Evolutionary conservation across 1,140 invertebrate genomes (phyloP).

Genomic region (Zaprionus tsacasi): DNA sequence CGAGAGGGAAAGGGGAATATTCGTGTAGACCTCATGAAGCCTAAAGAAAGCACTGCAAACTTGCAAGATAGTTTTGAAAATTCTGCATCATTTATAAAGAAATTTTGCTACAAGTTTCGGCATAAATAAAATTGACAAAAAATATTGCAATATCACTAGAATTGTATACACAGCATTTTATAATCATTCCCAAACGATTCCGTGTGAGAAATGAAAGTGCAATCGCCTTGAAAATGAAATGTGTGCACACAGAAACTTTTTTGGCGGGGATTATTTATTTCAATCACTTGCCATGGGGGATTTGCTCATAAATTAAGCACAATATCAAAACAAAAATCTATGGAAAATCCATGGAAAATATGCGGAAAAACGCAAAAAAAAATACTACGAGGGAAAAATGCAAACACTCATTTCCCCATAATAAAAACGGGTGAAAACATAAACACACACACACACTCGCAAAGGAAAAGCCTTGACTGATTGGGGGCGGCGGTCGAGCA

Average conservation of each 20-base stretch:
- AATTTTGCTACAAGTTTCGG: too few relatives aligned
- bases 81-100: too few relatives aligned
- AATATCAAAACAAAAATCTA: conserved; percentile 30
- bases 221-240: conserved; percentile 21
- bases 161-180: too few relatives aligned
- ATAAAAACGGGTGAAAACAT: conserved; percentile 20
- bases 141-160: too few relatives aligned
- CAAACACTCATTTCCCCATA: conserved; percentile 21
- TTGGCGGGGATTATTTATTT: conserved; percentile 7
- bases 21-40: too few relatives aligned
- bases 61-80: too few relatives aligned
- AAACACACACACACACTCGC: conserved; percentile 9
- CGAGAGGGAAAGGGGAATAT: neutral
- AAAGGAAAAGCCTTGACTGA: neutral
- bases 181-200: too few relatives aligned
- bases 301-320: conserved; percentile 31
- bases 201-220: neutral
- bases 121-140: too few relatives aligned
- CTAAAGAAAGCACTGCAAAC: too few relatives aligned
- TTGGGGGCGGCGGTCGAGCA: conserved; percentile 3
- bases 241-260: conserved; percentile 6
- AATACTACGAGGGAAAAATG: conserved; percentile 10
- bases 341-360: conserved; percentile 16
- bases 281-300: conserved; percentile 7
- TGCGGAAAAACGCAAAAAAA: neutral